phyloP scores from a whole-genome alignment of 2,797 vertebrate genomes.

The Lophotriccus pileatus region DNA sequence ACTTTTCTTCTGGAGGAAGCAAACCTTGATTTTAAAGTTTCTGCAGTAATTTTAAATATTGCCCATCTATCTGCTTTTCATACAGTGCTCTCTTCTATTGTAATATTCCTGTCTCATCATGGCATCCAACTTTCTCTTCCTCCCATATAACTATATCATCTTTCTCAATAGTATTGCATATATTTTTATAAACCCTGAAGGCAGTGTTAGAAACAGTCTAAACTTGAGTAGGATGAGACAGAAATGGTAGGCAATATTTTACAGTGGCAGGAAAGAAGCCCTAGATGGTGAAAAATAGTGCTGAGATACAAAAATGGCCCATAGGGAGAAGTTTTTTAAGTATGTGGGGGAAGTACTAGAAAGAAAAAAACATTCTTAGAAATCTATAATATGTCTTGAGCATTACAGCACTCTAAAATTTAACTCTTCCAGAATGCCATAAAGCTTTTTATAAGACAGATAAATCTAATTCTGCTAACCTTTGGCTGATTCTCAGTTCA shows the following conservation, averaged over 20 bases:
- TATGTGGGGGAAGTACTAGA: neutral
- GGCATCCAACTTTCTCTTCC: neutral
- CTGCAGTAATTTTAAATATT: neutral
- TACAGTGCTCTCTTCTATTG: neutral
- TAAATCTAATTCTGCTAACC: neutral
- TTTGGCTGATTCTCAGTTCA: neutral
- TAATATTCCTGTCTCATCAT: neutral
- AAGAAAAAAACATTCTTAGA: neutral
- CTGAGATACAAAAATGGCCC: neutral
- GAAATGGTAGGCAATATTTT: conserved; percentile 6
- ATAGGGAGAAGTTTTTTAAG: neutral
- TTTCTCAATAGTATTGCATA: neutral
- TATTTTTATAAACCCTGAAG: conserved; percentile 13
- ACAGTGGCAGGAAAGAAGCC: neutral
- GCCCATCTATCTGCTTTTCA: neutral
- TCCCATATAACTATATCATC: neutral
- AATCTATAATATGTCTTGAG: neutral
- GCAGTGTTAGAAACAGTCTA: neutral
- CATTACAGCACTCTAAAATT: neutral
- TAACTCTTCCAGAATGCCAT: neutral
- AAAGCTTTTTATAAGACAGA: neutral
- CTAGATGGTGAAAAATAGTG: neutral
- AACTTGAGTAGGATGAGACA: neutral
- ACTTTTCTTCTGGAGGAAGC: neutral
- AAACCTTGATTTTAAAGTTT: neutral